Conservation (phyloP, 64 coral and sea anemone species). For the Stichodactyla mertensii region DNA sequence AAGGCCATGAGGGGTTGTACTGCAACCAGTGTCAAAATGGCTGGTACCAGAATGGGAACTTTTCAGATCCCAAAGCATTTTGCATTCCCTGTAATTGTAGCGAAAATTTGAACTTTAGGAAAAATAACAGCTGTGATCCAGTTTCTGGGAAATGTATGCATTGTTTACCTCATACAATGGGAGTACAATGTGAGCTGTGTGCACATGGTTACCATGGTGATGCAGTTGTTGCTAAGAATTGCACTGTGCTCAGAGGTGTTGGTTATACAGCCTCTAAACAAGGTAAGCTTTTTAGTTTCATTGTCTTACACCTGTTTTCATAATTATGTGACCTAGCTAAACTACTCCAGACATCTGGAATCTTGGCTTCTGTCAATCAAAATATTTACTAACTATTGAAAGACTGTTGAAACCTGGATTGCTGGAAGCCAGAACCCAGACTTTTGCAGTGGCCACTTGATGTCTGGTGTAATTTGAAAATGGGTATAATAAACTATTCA, state of each 20-base stretch:
- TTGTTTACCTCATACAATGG: background rate
- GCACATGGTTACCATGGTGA: slow-evolving; percentile 10
- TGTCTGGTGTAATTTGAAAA: too few species aligned
- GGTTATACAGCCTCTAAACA: background rate
- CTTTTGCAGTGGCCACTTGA: too few species aligned
- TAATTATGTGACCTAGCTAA: too few species aligned
- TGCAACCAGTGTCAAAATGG: slow-evolving; percentile 8
- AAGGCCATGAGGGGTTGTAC: background rate
- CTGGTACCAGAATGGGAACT: slow-evolving; percentile 3
- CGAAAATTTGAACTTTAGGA: background rate
- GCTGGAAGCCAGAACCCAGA: too few species aligned
- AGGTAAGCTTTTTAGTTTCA: background rate
- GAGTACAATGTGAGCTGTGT: slow-evolving; percentile 9
- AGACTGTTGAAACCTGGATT: too few species aligned
- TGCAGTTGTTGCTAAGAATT: slow-evolving; percentile 7
- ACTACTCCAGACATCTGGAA: too few species aligned
- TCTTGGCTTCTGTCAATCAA: too few species aligned
- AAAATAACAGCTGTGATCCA: slow-evolving; percentile 10
- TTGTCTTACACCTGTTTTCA: too few species aligned
- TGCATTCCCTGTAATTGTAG: slow-evolving; percentile 11
- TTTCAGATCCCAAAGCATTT: background rate
- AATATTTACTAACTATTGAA: too few species aligned
- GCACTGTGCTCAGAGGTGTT: background rate
- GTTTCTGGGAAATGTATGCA: slow-evolving; percentile 13
- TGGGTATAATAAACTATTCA: too few species aligned